These are phyloP conservation scores for Lysandra coridon DNA, from an alignment of 2,888 invertebrate species.

Conservation along the genomic window DNA sequence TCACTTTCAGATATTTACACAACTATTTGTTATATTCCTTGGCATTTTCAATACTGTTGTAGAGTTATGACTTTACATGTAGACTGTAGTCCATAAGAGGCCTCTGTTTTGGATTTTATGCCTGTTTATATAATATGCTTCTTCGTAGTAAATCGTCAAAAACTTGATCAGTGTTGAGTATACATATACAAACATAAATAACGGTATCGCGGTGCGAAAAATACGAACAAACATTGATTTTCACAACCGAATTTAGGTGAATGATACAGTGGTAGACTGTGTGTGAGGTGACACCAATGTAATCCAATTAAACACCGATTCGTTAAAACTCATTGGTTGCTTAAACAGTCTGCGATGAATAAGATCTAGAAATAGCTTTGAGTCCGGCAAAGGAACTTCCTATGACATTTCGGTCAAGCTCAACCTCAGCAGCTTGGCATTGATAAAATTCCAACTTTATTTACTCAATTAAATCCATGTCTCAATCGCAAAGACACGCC, in stretches of 20 bases:
- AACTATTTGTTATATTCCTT: background rate
- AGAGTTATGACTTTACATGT: background rate
- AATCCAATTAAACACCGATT: background rate
- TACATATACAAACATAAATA: background rate
- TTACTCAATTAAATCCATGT: background rate
- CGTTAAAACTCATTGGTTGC: background rate
- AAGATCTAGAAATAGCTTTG: background rate
- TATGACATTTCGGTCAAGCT: background rate
- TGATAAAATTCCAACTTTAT: slow-evolving; percentile 11
- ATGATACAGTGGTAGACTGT: background rate
- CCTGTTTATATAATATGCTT: background rate
- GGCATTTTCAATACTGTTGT: background rate
- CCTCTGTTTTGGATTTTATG: background rate
- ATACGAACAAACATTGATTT: slow-evolving; percentile 9
- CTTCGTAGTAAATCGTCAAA: background rate
- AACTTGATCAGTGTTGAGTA: background rate
- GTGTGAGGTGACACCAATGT: background rate
- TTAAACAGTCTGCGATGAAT: background rate
- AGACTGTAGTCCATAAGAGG: background rate
- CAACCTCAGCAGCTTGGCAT: background rate
- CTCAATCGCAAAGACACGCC: background rate
- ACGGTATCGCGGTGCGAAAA: background rate
- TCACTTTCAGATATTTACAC: background rate
- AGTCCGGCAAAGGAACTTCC: background rate
- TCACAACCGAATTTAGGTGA: slow-evolving; percentile 10